Conservation (phyloP, 2,113 vertebrate species). For the Tychaedon coryphoeus region DNA sequence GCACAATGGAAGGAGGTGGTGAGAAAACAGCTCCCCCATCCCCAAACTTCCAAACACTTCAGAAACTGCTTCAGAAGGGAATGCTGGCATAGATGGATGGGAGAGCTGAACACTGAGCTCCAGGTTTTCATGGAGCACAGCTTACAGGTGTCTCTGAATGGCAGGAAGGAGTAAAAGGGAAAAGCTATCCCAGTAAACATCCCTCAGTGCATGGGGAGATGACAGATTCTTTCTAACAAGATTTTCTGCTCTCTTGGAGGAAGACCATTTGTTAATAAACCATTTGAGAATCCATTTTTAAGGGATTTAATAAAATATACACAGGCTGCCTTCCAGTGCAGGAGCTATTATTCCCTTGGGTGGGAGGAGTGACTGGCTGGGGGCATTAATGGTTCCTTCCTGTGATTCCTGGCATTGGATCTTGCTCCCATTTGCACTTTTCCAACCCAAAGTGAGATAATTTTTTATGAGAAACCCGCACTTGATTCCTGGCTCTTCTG, state of each 20-base stretch:
- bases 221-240: slow-evolving; percentile 48
- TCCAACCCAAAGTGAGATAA: slow-evolving; percentile 34
- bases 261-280: slow-evolving; percentile 59
- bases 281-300: slow-evolving; percentile 65
- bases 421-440: slow-evolving; percentile 56
- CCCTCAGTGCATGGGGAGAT: slow-evolving; percentile 25
- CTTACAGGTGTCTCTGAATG: background rate
- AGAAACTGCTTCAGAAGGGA: background rate
- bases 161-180: background rate
- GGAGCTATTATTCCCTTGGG: slow-evolving; percentile 66
- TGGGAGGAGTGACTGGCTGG: slow-evolving; percentile 21
- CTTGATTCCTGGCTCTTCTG: slow-evolving; percentile 17
- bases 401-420: slow-evolving; percentile 47
- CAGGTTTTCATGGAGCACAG: background rate
- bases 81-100: background rate
- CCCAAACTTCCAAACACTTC: background rate
- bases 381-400: slow-evolving; percentile 53
- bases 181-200: background rate
- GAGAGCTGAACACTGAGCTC: background rate
- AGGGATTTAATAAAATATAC: slow-evolving; percentile 70
- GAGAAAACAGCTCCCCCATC: background rate
- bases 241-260: slow-evolving; percentile 57
- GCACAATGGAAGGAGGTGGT: background rate
- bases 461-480: slow-evolving; percentile 34
- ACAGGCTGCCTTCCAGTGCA: slow-evolving; percentile 18